Evolutionary conservation across 2,888 invertebrate species (phyloP).

Genomic region (Drosophila austrosaltans): DNA sequence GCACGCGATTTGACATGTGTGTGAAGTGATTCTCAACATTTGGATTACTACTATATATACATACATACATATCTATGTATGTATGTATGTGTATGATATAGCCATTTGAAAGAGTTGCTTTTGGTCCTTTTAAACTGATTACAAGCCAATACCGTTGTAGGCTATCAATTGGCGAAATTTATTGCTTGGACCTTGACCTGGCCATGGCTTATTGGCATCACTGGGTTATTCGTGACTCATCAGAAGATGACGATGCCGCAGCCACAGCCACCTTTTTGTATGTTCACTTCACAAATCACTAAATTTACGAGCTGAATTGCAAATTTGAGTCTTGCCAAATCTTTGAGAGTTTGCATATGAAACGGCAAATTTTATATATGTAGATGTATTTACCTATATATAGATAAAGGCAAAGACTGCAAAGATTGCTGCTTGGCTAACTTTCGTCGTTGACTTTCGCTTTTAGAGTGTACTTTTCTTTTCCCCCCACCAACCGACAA

Average conservation of each 20-base stretch:
- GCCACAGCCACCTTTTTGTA: slow-evolving; percentile 50
- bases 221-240: slow-evolving; percentile 26
- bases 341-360: slow-evolving; percentile 38
- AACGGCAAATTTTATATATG: slow-evolving; percentile 27
- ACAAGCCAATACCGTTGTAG: slow-evolving; percentile 42
- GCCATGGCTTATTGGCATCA: slow-evolving; percentile 56
- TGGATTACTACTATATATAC: neutral
- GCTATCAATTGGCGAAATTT: slow-evolving; percentile 66
- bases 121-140: slow-evolving; percentile 67
- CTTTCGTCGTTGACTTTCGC: slow-evolving; percentile 8
- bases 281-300: slow-evolving; percentile 49
- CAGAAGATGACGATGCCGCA: slow-evolving; percentile 11
- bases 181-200: slow-evolving; percentile 62
- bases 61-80: neutral
- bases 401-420: neutral
- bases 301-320: slow-evolving; percentile 69
- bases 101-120: slow-evolving; percentile 54
- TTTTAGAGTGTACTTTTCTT: neutral
- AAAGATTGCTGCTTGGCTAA: slow-evolving; percentile 1
- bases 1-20: slow-evolving; percentile 12
- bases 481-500: neutral
- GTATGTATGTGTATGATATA: neutral
- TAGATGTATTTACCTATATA: slow-evolving; percentile 9
- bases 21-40: neutral
- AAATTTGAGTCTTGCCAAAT: slow-evolving; percentile 44